Evolutionary conservation across 2,797 vertebrate genomes (phyloP).

Genomic region (Hirundo rustica): DNA sequence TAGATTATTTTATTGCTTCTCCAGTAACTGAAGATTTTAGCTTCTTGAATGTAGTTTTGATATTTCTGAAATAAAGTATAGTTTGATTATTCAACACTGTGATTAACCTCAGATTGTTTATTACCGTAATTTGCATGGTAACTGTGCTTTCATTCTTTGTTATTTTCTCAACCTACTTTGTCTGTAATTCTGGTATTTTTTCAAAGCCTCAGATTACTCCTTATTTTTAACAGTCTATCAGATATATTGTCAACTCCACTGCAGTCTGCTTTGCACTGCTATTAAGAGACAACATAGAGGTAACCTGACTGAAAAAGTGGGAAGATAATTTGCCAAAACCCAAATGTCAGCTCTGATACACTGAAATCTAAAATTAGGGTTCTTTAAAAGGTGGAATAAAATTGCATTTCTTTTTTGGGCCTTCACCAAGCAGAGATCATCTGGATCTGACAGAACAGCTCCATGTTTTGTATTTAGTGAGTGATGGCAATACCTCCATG

Average conservation of each 20-base stretch:
- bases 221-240: neutral
- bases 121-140: neutral
- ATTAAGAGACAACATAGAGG: neutral
- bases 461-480: neutral
- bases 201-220: neutral
- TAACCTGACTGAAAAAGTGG: neutral
- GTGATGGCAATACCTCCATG: neutral
- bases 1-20: constrained; percentile 70
- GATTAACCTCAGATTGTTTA: constrained; percentile 1
- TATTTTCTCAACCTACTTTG: neutral
- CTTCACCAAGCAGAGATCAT: neutral
- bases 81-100: constrained; percentile 60
- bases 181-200: neutral
- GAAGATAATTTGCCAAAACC: neutral
- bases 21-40: constrained; percentile 58
- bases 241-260: neutral
- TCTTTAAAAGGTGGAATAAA: neutral
- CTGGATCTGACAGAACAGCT: neutral
- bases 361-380: neutral
- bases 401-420: neutral
- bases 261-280: neutral
- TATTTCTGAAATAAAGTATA: constrained; percentile 77
- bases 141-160: neutral
- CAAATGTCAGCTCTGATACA: neutral
- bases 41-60: constrained; percentile 52